A percentile compares a stretch with the other conserved stretches of the same genome.
phyloP scores from a whole-genome alignment of 2,113 vertebrate genomes.

The Coryphaenoides rupestris region DNA sequence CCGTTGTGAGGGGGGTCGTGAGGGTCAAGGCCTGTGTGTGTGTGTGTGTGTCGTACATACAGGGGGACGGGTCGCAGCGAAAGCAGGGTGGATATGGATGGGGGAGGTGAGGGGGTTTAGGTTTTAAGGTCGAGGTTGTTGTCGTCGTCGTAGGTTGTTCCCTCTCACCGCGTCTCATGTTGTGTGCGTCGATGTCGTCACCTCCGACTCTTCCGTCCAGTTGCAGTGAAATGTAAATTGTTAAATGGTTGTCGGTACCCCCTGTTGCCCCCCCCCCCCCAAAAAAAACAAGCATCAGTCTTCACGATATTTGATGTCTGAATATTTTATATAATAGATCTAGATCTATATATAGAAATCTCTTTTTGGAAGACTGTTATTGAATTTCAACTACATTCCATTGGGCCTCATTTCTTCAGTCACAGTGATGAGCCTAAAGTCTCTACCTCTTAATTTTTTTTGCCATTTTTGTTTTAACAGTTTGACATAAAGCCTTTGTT shows the following conservation, averaged over 20 bases:
- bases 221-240: slow-evolving; percentile 55
- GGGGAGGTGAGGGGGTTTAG: too few relatives aligned
- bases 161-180: too few relatives aligned
- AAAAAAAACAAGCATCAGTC: slow-evolving; percentile 35
- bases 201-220: slow-evolving; percentile 38
- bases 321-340: slow-evolving; percentile 64
- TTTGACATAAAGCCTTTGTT: slow-evolving; percentile 64
- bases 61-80: too few relatives aligned
- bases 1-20: too few relatives aligned
- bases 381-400: slow-evolving; percentile 73
- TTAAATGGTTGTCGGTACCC: slow-evolving; percentile 46
- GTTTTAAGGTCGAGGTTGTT: too few relatives aligned
- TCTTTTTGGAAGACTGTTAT: slow-evolving; percentile 44
- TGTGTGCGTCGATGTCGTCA: too few relatives aligned
- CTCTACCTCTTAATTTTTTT: slow-evolving; percentile 77
- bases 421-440: slow-evolving; percentile 74
- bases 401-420: slow-evolving; percentile 65
- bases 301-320: slow-evolving; percentile 56
- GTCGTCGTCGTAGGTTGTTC: too few relatives aligned
- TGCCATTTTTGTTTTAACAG: slow-evolving; percentile 64
- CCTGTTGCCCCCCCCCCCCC: slow-evolving; percentile 32
- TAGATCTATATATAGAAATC: not conserved
- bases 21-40: slow-evolving; percentile 32
- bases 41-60: slow-evolving; percentile 32
- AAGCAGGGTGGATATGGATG: too few relatives aligned